phyloP scores from a whole-genome alignment of 2,113 vertebrate species.

The Perca fluviatilis region DNA sequence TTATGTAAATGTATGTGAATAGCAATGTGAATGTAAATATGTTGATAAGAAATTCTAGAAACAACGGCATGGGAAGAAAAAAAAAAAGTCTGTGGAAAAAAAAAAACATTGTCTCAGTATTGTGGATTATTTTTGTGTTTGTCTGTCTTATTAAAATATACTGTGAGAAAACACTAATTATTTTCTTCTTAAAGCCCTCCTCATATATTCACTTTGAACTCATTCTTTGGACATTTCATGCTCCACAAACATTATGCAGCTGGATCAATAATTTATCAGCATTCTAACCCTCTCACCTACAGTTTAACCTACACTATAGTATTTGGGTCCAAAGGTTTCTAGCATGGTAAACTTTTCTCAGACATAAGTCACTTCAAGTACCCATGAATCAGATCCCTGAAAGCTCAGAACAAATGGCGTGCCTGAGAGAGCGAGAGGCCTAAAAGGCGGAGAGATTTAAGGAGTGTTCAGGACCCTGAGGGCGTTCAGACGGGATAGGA shows the following conservation, averaged over 20 bases:
- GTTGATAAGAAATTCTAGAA: constrained; percentile 80
- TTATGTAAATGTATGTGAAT: constrained; percentile 58
- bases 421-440: constrained; percentile 44
- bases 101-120: constrained; percentile 58
- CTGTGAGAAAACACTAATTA: constrained; percentile 10
- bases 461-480: constrained; percentile 50
- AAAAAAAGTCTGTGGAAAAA: constrained; percentile 47
- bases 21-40: constrained; percentile 78
- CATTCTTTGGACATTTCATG: neutral
- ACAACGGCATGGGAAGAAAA: constrained; percentile 23
- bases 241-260: constrained; percentile 3
- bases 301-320: constrained; percentile 19
- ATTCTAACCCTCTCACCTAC: neutral
- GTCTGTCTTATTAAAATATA: constrained; percentile 76
- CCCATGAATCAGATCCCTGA: constrained; percentile 64
- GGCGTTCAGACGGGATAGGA: constrained; percentile 47
- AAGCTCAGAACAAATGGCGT: constrained; percentile 58
- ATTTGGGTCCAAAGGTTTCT: constrained; percentile 35
- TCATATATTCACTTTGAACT: neutral
- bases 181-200: neutral
- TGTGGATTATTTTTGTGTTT: constrained; percentile 74
- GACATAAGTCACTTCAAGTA: constrained; percentile 71
- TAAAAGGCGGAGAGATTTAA: constrained; percentile 69
- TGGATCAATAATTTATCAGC: neutral
- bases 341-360: constrained; percentile 59